Conservation (phyloP, 2,797 vertebrate genomes). For the Mionectes olivaceus region DNA sequence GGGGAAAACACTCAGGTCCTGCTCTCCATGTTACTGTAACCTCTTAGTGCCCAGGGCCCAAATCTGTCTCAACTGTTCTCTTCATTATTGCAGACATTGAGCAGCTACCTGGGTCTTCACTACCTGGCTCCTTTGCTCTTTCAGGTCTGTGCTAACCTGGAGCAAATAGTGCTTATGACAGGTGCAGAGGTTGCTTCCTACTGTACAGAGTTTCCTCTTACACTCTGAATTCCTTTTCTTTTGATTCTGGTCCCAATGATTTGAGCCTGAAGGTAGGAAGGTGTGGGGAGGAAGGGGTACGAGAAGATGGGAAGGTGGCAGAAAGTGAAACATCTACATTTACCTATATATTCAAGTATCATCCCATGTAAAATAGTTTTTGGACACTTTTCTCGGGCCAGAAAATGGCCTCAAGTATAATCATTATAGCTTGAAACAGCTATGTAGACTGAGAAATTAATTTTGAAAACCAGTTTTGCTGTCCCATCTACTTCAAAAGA, state of each 20-base stretch:
- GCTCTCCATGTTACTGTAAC: neutral
- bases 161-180: neutral
- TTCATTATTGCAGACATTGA: neutral
- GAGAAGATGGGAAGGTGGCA: neutral
- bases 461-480: constrained; percentile 50
- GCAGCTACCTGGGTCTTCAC: neutral
- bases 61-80: neutral
- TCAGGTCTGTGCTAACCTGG: neutral
- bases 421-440: neutral
- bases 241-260: neutral
- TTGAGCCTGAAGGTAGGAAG: neutral
- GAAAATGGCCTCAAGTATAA: neutral
- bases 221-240: neutral
- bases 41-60: neutral
- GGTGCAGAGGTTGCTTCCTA: neutral
- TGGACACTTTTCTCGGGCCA: neutral
- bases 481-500: constrained; percentile 54
- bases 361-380: neutral
- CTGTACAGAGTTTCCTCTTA: neutral
- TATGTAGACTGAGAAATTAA: neutral
- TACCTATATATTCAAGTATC: neutral
- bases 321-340: neutral
- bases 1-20: neutral
- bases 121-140: neutral
- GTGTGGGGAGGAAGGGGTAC: neutral